Base-by-base conservation (phyloP, 2,888 invertebrate genomes). In the Nysson spinosus region DNA sequence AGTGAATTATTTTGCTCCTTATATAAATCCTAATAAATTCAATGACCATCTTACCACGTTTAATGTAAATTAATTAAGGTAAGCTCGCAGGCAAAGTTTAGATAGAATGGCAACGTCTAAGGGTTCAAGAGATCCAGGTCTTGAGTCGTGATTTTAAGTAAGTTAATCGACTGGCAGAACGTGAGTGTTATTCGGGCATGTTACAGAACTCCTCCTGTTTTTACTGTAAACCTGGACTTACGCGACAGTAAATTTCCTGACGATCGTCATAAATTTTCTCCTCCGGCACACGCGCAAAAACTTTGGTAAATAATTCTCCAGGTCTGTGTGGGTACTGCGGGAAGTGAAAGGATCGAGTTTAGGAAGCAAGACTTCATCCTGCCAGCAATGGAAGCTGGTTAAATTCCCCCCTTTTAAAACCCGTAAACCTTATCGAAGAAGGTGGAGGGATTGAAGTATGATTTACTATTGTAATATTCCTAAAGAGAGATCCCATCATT, bases 221-320 rank as follows among this genome's bases (percentile, higher is more conserved):
- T 52, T 58, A 40, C 22, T 12, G 32, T 20, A 58, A 63, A 63
- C 58, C 63, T 63, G 46, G 12, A 35, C 24, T 28, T n/a, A 17
- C 32, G 22, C 40, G 26, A 19, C 42, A 28, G 24, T 58, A 58
- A 58, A 63, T 63, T 52, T 63, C 51, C 32, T 49, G 30, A 17
- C 28, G 57, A 58, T 42, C 47, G 20, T 52, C 47, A 51, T 63
- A 63, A 63, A 63, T 63, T 58, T 58, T 12, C 35, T 12, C 9
- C 34, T 44, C 35, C 28, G 20, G 35, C 24, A 26, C 24, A 37
- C 28, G 39, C 37, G 22, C 26, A 51, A 51, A 58, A 63, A 63
- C 63, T 63, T 52, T 52, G 37, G 30, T 64, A 60, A 64, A 64
- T 58, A 60, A 64, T 58, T 64, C 34, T 28, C 24, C n/a, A 20